Evolutionary conservation across 1,140 invertebrate genomes (phyloP), one percentile per base, ranked within the genome.

Genomic region (Eurosta solidaginis): DNA sequence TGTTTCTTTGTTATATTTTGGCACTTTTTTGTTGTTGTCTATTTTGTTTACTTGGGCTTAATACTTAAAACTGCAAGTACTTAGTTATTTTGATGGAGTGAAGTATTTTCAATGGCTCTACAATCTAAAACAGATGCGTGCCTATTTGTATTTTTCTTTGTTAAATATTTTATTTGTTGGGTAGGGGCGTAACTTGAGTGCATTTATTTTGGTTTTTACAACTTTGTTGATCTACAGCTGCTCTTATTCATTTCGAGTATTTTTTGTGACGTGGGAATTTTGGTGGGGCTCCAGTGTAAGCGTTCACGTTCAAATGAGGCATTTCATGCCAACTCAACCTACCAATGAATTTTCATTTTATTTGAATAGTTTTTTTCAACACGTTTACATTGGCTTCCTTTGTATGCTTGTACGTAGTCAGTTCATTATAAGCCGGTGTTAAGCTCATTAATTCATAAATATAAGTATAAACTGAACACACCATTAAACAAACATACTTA

Each of bases 41-140:
- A 68, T 68, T 68, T 68, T 68, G 59, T 68, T 40, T 68, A 68
- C 59, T 68, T 42, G 59, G 9, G 36, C 59, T 59, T 59, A 59
- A 17, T 29, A 29, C 54, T 36, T 29, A 3, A 33, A 59, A 17
- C 40, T 40, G 59, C 22, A 40, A 9, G 3, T 42, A 7, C 20
- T 68, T 22, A 42, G n/a, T n/a, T n/a, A n/a, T n/a, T 42, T 68
- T 40, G 59, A 68, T 68, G 33, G 3, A 22, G n/a, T 17, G 36
- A 22, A 36, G n/a, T 40, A 20, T 10, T 9, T 47, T 3, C 25
- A 7, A 5, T 40, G 33, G 33, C 12, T 20, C 33, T 20, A 20
- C n/a, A 29, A 36, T 68, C 36, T 3, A 20, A 40, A 40, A 40
- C 3, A 29, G 29, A 63, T 63, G 59, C 9, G 17, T n/a, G 4